Evolutionary conservation across 1,140 invertebrate species (phyloP).

Genomic region (Globodera ellingtonae): DNA sequence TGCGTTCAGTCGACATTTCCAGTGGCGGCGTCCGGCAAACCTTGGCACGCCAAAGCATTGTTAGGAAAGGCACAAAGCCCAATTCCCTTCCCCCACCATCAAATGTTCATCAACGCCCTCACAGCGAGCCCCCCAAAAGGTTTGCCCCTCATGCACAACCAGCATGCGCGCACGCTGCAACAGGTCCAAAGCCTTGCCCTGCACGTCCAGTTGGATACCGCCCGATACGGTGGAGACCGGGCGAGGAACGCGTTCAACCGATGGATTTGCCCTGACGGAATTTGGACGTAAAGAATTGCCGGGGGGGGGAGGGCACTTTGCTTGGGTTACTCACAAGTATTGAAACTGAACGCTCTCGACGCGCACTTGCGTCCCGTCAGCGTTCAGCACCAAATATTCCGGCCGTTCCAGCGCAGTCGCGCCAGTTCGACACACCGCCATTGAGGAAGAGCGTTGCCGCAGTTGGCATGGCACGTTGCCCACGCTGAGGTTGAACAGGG

Average conservation of each 20-base stretch:
- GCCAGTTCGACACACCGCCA: constrained; percentile 54
- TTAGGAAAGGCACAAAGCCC: not conserved
- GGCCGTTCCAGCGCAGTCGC: constrained; percentile 31
- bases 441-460: constrained; percentile 63
- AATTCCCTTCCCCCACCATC: constrained; percentile 33
- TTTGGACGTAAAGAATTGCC: too few relatives aligned
- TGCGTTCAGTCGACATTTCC: constrained; percentile 49
- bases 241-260: constrained; percentile 41
- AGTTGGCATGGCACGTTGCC: constrained; percentile 77
- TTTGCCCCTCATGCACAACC: constrained; percentile 47
- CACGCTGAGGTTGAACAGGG: constrained; percentile 80
- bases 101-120: constrained; percentile 47
- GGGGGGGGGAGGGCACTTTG: not conserved
- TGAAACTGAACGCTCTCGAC: constrained; percentile 56
- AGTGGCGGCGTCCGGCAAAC: constrained; percentile 52
- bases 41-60: not conserved
- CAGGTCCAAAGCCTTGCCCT: constrained; percentile 48
- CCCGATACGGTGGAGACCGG: constrained; percentile 51
- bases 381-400: constrained; percentile 48
- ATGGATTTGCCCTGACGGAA: constrained; percentile 52
- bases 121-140: constrained; percentile 44
- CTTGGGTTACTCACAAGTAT: constrained; percentile 41
- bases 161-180: constrained; percentile 55
- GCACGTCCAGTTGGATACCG: constrained; percentile 53
- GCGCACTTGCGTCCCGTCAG: constrained; percentile 58